Percentiles rank a stretch among this genome's conserved stretches.
These are phyloP conservation scores for Aporophyla lueneburgensis DNA, from an alignment of 2,888 invertebrate genomes.

Conservation along the genomic window DNA sequence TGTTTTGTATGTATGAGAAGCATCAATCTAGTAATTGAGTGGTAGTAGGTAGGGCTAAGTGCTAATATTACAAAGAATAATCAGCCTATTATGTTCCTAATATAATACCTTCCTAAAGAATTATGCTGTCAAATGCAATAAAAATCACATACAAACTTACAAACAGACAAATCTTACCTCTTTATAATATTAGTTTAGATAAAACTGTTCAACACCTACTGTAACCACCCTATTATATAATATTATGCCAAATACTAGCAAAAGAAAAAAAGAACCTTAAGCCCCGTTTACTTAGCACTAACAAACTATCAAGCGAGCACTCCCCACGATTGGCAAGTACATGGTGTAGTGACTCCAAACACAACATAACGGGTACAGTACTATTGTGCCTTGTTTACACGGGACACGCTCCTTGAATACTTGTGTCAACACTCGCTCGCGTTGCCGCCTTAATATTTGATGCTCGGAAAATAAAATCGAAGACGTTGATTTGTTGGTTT, in stretches of 20 bases:
- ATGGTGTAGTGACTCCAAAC: constrained; percentile 27
- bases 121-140: too few relatives aligned
- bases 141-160: too few relatives aligned
- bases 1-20: too few relatives aligned
- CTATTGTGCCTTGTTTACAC: constrained; percentile 50
- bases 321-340: constrained; percentile 31
- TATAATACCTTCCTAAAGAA: too few relatives aligned
- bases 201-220: background rate
- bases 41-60: too few relatives aligned
- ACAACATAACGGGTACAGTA: constrained; percentile 21
- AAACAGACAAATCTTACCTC: too few relatives aligned
- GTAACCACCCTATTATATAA: too few relatives aligned
- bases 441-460: constrained; percentile 57
- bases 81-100: too few relatives aligned
- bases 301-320: constrained; percentile 23
- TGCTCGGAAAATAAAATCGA: constrained; percentile 51
- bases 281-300: constrained; percentile 25
- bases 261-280: background rate
- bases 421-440: constrained; percentile 52
- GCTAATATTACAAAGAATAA: too few relatives aligned
- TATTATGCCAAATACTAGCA: background rate
- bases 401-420: constrained; percentile 38
- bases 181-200: too few relatives aligned
- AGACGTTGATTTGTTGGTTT: constrained; percentile 46
- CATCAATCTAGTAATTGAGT: too few relatives aligned